Conservation (phyloP, 1,140 invertebrate genomes). For the Sycophaga agraensis region DNA sequence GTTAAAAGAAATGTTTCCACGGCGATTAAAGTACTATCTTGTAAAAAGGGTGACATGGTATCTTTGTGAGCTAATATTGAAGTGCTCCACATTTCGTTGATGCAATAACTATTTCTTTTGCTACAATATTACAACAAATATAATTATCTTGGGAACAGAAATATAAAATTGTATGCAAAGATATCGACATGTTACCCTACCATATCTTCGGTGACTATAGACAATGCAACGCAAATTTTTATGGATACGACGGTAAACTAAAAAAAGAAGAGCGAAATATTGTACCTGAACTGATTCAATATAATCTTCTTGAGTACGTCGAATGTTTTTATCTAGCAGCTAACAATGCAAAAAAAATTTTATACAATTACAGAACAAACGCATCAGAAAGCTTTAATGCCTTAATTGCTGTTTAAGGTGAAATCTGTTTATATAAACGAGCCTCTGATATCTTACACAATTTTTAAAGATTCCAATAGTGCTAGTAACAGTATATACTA, state of each 20-base stretch:
- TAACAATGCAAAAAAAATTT: background rate
- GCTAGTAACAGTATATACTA: too few species aligned
- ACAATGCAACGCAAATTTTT: background rate
- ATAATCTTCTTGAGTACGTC: background rate
- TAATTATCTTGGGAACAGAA: background rate
- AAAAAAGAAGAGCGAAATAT: background rate
- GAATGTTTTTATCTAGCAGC: background rate
- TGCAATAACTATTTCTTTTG: background rate
- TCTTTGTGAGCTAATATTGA: background rate
- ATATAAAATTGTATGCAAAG: background rate
- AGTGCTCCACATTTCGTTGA: background rate
- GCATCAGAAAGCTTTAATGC: background rate
- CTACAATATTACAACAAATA: background rate
- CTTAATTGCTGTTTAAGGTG: too few species aligned
- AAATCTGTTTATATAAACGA: too few species aligned
- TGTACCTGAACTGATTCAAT: background rate
- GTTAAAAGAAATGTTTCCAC: conserved; percentile 1
- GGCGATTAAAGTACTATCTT: background rate
- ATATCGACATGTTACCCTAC: background rate
- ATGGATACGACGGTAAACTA: background rate
- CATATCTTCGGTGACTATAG: conserved; percentile 2
- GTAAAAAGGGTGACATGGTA: background rate
- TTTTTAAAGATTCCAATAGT: too few species aligned
- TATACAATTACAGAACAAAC: background rate
- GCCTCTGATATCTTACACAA: too few species aligned